Evolutionary conservation across 2,113 vertebrate genomes (phyloP).

Genomic region (Pogona vitticeps): DNA sequence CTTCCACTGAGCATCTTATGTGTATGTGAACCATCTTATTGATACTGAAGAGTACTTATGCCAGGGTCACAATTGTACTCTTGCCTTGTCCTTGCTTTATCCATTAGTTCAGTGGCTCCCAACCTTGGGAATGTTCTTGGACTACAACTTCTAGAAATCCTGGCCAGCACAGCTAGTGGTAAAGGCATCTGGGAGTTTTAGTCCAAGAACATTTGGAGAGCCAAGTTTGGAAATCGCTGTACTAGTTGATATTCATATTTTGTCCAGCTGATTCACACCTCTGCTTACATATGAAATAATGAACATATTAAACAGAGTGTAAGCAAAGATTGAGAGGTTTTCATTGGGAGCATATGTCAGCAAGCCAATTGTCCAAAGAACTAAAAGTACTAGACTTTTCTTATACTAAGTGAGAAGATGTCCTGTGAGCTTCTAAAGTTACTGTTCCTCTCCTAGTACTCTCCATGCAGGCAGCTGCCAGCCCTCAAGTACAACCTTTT

Average conservation of each 20-base stretch:
- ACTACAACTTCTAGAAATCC: no score
- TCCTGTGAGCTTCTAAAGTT: background rate
- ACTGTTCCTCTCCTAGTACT: background rate
- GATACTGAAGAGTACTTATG: background rate
- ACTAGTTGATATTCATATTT: no score
- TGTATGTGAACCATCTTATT: background rate
- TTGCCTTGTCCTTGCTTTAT: no score
- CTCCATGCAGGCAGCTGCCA: no score
- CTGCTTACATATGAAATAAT: background rate
- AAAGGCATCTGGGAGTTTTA: no score
- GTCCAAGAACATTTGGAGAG: no score
- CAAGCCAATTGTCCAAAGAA: background rate
- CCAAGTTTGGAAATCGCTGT: no score
- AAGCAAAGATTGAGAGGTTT: no score
- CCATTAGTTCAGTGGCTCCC: no score
- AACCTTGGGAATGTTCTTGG: no score
- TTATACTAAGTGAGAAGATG: background rate
- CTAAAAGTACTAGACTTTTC: background rate
- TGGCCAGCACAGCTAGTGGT: no score
- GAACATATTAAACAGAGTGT: background rate
- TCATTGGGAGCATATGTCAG: background rate
- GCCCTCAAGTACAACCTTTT: background rate
- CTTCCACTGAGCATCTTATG: background rate
- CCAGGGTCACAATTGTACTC: background rate
- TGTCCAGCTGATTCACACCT: no score